These are phyloP conservation scores for Luperina testacea DNA, from an alignment of 2,888 invertebrate species.

Conservation along the genomic window DNA sequence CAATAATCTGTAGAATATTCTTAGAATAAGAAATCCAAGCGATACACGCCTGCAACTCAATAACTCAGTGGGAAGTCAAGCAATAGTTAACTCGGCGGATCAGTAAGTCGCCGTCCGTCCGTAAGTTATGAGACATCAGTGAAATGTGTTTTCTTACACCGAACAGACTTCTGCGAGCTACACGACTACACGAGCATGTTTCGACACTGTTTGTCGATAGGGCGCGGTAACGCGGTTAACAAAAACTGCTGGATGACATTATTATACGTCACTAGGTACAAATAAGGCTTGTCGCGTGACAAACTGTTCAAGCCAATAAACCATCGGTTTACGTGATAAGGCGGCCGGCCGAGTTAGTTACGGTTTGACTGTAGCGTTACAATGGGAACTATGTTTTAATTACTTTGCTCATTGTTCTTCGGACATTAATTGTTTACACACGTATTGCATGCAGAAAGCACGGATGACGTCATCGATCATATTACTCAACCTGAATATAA, in stretches of 20 bases:
- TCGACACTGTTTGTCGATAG: constrained; percentile 45
- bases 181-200: constrained; percentile 22
- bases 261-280: constrained; percentile 66
- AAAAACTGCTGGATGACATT: constrained; percentile 52
- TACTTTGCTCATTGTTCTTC: constrained; percentile 75
- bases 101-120: constrained; percentile 53
- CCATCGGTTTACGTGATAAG: constrained; percentile 76
- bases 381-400: constrained; percentile 76
- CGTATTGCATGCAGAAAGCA: constrained; percentile 68
- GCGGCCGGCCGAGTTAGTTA: constrained; percentile 63
- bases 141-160: constrained; percentile 59
- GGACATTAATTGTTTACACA: constrained; percentile 73
- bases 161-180: constrained; percentile 44
- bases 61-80: constrained; percentile 68
- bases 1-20: constrained; percentile 62
- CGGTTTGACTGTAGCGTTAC: constrained; percentile 70
- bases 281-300: constrained; percentile 75
- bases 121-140: constrained; percentile 71
- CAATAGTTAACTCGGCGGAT: constrained; percentile 68
- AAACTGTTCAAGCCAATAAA: constrained; percentile 71
- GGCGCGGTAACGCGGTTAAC: constrained; percentile 39
- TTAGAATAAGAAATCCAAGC: constrained; percentile 62
- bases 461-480: constrained; percentile 60
- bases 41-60: constrained; percentile 66
- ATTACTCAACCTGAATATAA: constrained; percentile 54